Evolutionary conservation across 2,888 invertebrate genomes (phyloP), one percentile per base, ranked within the genome.

Genomic region (Hirtodrosophila trivittata): DNA sequence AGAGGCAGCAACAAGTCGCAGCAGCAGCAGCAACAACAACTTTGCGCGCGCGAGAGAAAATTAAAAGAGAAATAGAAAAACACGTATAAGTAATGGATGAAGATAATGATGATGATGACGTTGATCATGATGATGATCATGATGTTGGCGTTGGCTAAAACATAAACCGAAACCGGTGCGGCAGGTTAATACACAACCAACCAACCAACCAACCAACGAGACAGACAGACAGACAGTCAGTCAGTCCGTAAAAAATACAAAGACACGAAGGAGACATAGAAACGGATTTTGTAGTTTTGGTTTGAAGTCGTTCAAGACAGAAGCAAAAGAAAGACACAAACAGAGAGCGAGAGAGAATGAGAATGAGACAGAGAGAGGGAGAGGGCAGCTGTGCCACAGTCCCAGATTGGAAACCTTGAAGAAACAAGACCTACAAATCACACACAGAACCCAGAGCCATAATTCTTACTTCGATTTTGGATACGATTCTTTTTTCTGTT

Each of bases 141-240:
- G 51, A 66, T 66, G 66, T 66, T 77, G 81, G 81, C 77, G 77
- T 78, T 84, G 81, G 84, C 82, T 86, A 85, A 80, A 80, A 85
- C 86, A 80, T 86, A 78, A 86, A 84, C 89, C 86, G 86, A 88
- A 88, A 88, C 88, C 88, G 88, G 88, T 88, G 88, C 75, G 88
- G 89, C 88, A 88, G 87, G 89, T 88, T 89, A 76, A 74, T 70
- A 86, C 54, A 51, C 57, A 56, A 55, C 52, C 73, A 66, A 41
- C 43, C 32, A 64, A 35, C 43, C 32, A 16, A 10, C 8, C 10
- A 32, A 10, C 39, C 10, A 14, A 9, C 14, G 4, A 43, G 47
- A 42, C 38, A 62, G 50, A 6, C 43, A 49, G 37, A 7, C 30
- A 50, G 18, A 13, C 38, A 39, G 18, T 12, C 25, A 47, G 46